Evolutionary conservation across 2,888 invertebrate genomes (phyloP).

Genomic region (Alviniconcha strummeri): DNA sequence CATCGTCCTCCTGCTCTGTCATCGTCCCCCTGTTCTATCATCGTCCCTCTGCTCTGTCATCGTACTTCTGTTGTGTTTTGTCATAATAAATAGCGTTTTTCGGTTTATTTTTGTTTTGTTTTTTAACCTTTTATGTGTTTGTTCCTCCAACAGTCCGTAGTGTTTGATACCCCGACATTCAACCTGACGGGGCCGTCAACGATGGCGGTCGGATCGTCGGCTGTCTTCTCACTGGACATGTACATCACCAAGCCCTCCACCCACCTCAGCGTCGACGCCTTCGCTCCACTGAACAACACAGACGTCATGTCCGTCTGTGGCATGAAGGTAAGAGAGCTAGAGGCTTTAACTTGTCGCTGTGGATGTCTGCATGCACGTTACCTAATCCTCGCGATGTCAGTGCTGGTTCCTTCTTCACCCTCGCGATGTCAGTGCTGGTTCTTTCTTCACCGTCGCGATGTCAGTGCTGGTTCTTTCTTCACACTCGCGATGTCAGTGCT

Average conservation of each 20-base stretch:
- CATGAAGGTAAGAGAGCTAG: conserved; percentile 35
- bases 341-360: too few species aligned
- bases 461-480: too few species aligned
- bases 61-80: background rate
- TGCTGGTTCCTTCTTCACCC: too few species aligned
- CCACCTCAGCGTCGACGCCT: conserved; percentile 52
- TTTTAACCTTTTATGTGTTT: background rate
- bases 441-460: too few species aligned
- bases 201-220: conserved; percentile 57
- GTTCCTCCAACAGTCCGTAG: background rate
- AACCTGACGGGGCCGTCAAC: conserved; percentile 57
- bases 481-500: too few species aligned
- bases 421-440: too few species aligned
- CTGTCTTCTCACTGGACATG: conserved; percentile 56
- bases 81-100: background rate
- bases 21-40: too few species aligned
- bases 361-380: too few species aligned
- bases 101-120: background rate
- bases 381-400: too few species aligned
- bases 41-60: too few species aligned
- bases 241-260: conserved; percentile 56
- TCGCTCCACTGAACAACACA: conserved; percentile 61
- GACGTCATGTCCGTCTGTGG: conserved; percentile 63
- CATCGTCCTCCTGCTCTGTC: too few species aligned
- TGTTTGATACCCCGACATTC: conserved; percentile 40